Base-by-base conservation (phyloP, 2,888 invertebrate species). In the Phyllotreta cruciferae region DNA sequence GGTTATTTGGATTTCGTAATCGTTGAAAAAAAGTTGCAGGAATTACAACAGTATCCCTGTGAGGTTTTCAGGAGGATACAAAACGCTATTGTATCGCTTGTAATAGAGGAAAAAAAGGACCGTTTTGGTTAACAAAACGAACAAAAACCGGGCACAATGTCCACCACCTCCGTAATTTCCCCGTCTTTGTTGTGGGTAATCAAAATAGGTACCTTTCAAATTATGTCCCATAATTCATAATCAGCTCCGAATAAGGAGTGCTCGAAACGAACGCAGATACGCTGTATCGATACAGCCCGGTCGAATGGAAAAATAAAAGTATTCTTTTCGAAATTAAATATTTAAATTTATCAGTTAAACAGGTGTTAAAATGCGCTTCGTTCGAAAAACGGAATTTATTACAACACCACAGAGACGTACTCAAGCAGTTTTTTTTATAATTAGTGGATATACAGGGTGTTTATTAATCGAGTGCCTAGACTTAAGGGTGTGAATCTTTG, bases 211-310 rank as follows among this genome's bases (percentile, higher is more conserved):
- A 57, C 57, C 57, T 75, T 69, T 74, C 73, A 73, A 75, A 75
- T 76, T 74, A 76, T 74, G 73, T 70, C 70, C 71, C 74, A 75
- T 76, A 75, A 73, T 73, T 76, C 75, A 74, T 74, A 75, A 76
- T 76, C 74, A 76, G 71, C 69, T 50, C 39, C 8, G 47, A 49
- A 7, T 39, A 53, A 39, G 38, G 57, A 10, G 49, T 49, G 35
- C 14, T 34, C 11, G 49, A 49, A 34, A 1, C n/a, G 49, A 2
- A 24, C 13, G 24, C 6, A 47, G 47, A 47, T 34, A 60, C 62
- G 63, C 66, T 68, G 60, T 68, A 68, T 67, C 67, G 63, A 67
- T 67, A 63, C 41, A 14, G 4, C 41, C 14, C 24, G 4, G n/a
- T 36, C 60, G 61, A 67, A 67, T 49, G 52, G 66, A 24, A 24